These are phyloP conservation scores for Echinops telfairi DNA, from an alignment of 2,113 vertebrate genomes.

Conservation along the genomic window DNA sequence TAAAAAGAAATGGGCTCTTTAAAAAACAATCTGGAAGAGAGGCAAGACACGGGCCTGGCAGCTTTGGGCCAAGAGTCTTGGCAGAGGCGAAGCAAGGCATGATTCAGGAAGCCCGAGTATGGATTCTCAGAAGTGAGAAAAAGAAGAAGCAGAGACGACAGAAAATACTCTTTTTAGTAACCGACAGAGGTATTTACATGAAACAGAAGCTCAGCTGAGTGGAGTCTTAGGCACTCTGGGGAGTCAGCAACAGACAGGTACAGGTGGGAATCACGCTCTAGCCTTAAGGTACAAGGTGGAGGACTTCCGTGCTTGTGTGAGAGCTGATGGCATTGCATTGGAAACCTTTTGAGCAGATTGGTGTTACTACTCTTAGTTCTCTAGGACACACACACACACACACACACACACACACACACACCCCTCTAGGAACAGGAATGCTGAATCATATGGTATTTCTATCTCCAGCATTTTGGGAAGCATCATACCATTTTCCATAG, in stretches of 20 bases:
- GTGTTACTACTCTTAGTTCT: not conserved
- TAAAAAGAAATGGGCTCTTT: not conserved
- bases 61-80: not conserved
- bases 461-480: no score
- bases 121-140: not conserved
- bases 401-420: no score
- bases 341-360: not conserved
- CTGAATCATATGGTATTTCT: no score
- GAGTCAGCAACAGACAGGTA: not conserved
- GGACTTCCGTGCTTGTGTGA: not conserved
- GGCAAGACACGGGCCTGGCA: not conserved
- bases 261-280: not conserved
- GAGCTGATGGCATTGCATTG: not conserved
- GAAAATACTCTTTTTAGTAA: not conserved
- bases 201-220: not conserved
- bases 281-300: not conserved
- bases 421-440: no score
- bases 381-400: no score
- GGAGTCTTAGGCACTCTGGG: not conserved
- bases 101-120: not conserved
- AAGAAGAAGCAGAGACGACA: not conserved
- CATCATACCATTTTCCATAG: no score
- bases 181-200: not conserved
- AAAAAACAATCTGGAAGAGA: conserved; percentile 23
- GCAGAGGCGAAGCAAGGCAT: not conserved